Percentiles rank a stretch among this genome's conserved stretches.
phyloP scores from a whole-genome alignment of 2,113 vertebrate species.

The Catharus fuscescens region DNA sequence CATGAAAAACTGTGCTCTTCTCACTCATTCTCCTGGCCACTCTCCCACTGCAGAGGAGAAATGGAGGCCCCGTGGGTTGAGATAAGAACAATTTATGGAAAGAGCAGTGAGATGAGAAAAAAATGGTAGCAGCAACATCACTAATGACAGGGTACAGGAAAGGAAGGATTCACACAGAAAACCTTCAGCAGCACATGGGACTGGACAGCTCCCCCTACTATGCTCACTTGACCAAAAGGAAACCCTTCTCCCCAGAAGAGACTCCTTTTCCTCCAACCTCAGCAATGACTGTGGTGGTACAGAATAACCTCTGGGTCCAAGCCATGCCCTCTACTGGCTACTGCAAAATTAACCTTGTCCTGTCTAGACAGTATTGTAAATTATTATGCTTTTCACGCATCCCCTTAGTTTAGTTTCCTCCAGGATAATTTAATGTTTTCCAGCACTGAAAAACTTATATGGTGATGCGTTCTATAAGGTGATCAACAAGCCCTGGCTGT shows the following conservation, averaged over 20 bases:
- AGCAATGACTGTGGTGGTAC: neutral
- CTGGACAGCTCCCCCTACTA: neutral
- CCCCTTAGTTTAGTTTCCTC: neutral
- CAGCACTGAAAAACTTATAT: neutral
- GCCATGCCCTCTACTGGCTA: neutral
- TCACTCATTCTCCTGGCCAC: neutral
- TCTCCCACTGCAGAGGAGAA: neutral
- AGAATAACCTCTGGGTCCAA: neutral
- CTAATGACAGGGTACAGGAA: neutral
- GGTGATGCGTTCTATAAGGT: neutral
- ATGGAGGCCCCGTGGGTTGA: neutral
- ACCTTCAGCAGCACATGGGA: neutral
- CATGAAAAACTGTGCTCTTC: rapidly evolving
- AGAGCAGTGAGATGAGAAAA: neutral
- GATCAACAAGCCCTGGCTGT: neutral
- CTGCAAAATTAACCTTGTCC: neutral
- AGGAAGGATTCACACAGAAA: neutral
- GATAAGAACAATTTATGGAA: neutral
- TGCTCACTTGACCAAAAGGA: neutral
- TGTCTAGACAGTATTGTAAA: neutral
- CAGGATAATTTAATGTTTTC: neutral
- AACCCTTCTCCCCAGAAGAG: neutral
- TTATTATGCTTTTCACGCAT: neutral
- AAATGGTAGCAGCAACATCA: rapidly evolving
- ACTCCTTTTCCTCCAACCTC: neutral